A percentile compares a stretch with the other conserved stretches of the same genome.
phyloP scores from a whole-genome alignment of 2,888 invertebrate genomes.

The Stenodema calcarata region DNA sequence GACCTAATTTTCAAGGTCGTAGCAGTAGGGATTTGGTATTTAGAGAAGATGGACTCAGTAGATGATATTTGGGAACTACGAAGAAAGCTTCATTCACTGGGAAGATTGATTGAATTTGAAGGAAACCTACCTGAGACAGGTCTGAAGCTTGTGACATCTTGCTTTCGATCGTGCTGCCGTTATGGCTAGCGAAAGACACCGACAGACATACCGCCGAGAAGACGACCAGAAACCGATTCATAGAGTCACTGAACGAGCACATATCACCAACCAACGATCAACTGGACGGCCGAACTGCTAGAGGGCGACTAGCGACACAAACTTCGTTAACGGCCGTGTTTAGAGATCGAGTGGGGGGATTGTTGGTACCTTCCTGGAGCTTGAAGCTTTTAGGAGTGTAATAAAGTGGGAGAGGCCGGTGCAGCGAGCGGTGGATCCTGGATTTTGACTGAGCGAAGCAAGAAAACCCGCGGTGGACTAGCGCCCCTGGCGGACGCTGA shows the following conservation, averaged over 20 bases:
- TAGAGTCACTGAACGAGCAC: conserved; percentile 12
- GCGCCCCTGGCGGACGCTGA: not conserved
- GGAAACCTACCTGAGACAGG: not conserved
- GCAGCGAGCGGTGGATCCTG: not conserved
- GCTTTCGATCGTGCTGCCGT: not conserved
- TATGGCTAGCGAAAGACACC: not conserved
- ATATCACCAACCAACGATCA: not conserved
- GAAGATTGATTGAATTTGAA: not conserved
- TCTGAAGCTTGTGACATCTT: conserved; percentile 4
- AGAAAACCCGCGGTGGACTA: not conserved
- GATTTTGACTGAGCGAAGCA: conserved; percentile 8
- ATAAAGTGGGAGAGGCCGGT: not conserved
- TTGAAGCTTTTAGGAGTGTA: not conserved
- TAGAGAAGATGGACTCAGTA: not conserved
- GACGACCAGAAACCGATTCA: not conserved
- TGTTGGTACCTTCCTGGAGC: not conserved
- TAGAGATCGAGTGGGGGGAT: not conserved
- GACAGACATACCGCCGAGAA: not conserved
- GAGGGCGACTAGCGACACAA: not conserved
- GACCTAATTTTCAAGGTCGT: not conserved
- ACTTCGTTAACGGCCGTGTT: not conserved
- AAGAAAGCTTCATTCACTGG: no score
- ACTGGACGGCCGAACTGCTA: not conserved
- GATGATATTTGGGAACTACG: not conserved
- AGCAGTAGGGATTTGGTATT: not conserved